These are phyloP conservation scores for Aplodontia rufa DNA, from an alignment of 2,113 vertebrate species.

Conservation along the genomic window DNA sequence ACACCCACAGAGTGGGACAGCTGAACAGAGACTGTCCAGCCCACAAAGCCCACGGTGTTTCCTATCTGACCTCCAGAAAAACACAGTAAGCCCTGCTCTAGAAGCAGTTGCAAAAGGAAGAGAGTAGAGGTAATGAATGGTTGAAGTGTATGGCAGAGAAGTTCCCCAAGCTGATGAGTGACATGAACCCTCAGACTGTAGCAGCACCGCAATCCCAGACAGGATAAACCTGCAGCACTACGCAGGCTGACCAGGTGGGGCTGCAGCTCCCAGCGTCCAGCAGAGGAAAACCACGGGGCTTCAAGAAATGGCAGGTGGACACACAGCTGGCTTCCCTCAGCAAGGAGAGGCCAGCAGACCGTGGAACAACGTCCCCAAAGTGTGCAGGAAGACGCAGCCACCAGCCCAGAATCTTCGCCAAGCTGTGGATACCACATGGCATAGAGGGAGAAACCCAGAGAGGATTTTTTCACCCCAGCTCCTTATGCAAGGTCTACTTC, in stretches of 20 bases:
- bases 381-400: rapidly evolving
- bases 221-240: not conserved
- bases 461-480: too few relatives aligned
- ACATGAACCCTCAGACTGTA: not conserved
- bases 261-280: not conserved
- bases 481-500: not conserved
- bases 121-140: not conserved
- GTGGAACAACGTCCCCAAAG: not conserved
- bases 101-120: not conserved
- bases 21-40: not conserved
- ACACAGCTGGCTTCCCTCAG: not conserved
- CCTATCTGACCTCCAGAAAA: not conserved
- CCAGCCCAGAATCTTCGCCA: not conserved
- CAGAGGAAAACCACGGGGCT: not conserved
- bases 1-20: not conserved
- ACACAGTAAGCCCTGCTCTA: not conserved
- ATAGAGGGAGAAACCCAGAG: not conserved
- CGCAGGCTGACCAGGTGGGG: not conserved
- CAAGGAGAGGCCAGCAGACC: not conserved
- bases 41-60: not conserved
- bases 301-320: not conserved
- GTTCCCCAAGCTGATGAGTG: not conserved
- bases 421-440: not conserved
- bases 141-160: not conserved
- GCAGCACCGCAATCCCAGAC: not conserved